phyloP scores from a whole-genome alignment of 2,888 invertebrate species.

The Rutpela maculata region DNA sequence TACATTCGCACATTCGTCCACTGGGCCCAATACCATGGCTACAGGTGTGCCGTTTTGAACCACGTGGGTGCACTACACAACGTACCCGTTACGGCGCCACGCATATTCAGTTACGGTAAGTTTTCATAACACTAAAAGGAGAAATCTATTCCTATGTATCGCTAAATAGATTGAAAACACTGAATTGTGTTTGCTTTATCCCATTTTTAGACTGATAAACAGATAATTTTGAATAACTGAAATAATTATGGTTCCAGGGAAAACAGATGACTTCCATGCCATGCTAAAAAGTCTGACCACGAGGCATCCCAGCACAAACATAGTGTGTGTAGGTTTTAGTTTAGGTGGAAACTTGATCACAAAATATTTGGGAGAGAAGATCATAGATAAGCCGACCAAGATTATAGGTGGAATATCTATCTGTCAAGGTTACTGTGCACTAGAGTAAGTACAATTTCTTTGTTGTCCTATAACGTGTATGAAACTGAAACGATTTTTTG shows the following conservation, averaged over 20 bases:
- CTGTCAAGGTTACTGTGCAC: conserved; percentile 95
- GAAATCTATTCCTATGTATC: background rate
- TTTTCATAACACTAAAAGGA: conserved; percentile 5
- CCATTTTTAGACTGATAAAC: too few species aligned
- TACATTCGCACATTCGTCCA: conserved; percentile 96
- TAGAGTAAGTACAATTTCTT: conserved; percentile 81
- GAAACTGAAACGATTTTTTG: too few species aligned
- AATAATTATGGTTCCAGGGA: conserved; percentile 78
- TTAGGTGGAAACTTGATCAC: conserved; percentile 94
- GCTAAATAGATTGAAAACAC: too few species aligned
- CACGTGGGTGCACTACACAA: conserved; percentile 93
- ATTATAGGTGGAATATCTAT: conserved; percentile 94
- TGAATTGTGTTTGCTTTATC: too few species aligned
- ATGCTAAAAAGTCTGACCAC: conserved; percentile 87
- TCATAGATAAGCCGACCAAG: conserved; percentile 77
- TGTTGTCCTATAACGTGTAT: background rate
- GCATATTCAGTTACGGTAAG: conserved; percentile 95
- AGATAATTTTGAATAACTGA: too few species aligned
- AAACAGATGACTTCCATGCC: conserved; percentile 90
- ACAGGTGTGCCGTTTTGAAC: conserved; percentile 94
- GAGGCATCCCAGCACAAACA: conserved; percentile 84
- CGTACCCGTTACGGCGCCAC: conserved; percentile 89
- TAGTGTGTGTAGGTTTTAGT: conserved; percentile 93
- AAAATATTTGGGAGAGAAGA: conserved; percentile 91
- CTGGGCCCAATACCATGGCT: conserved; percentile 93